Evolutionary conservation across 2,888 invertebrate genomes (phyloP), one percentile per base, ranked within the genome.

Genomic region (Dione vanillae): DNA sequence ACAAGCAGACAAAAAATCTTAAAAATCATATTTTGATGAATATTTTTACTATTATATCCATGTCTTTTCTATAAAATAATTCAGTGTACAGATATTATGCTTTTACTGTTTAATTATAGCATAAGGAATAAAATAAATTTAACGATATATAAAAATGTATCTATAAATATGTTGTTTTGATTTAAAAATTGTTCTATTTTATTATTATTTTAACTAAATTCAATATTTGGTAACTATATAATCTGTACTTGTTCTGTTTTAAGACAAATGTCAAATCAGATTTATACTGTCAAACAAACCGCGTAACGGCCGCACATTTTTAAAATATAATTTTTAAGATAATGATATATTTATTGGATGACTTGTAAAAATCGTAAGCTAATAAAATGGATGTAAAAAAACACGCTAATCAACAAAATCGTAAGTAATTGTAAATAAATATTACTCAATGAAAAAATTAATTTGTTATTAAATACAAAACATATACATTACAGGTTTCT

Each of bases 401-500:
- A 67, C 82, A 82, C 71, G 80, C 69, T 51, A 81, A 70, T 41
- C 83, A 80, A 70, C 84, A 80, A 67, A 85, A 78, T 64, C 85
- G 90, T 90, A 56, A 52, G 64, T 64, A 41, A 11, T 16, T 54
- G 7, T 37, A 37, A 40, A 49, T 45, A 52, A n/a, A 47, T 8
- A n/a, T 9, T n/a, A 19, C 5, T 40, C n/a, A 11, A 47, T 37
- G 9, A 1, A 20, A 16, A 40, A 7, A 41, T 47, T n/a, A n/a
- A n/a, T 8, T 20, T 52, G 2, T 2, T 5, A 45, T 40, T 7
- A 45, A 49, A 51, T 58, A 37, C 12, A 20, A 9, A 27, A 20
- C 16, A 6, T 12, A 16, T 51, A 64, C 65, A 41, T 86, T 86
- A 67, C 79, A 93, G 93, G 87, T 11, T 89, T 87, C 79, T 67